phyloP scores from a whole-genome alignment of 2,888 invertebrate species.

The Platerodrilus igneus region DNA sequence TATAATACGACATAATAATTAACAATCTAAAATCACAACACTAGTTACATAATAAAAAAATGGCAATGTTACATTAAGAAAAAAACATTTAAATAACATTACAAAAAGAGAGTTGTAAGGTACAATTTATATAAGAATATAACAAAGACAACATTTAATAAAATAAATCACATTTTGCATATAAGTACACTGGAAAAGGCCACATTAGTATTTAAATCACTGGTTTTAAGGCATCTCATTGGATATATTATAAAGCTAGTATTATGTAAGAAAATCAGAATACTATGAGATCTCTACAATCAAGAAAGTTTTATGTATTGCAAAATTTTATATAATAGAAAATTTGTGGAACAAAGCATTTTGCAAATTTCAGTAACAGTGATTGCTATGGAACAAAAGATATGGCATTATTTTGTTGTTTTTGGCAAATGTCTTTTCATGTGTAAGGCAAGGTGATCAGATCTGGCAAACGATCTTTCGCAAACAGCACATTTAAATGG shows the following conservation, averaged over 20 bases:
- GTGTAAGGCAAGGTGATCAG: slow-evolving; percentile 92
- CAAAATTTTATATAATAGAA: no score
- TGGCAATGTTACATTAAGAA: slow-evolving; percentile 37
- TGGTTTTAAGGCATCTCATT: slow-evolving; percentile 12
- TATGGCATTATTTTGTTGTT: slow-evolving; percentile 57
- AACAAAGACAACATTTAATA: slow-evolving; percentile 10
- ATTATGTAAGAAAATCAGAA: no score
- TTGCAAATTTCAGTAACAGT: no score
- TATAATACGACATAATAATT: slow-evolving; percentile 29
- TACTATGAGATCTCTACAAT: no score
- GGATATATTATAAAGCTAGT: no score
- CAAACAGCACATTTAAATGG: slow-evolving; percentile 96
- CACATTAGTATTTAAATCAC: slow-evolving; percentile 15
- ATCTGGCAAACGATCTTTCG: slow-evolving; percentile 90
- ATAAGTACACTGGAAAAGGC: slow-evolving; percentile 26
- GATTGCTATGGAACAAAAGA: no score
- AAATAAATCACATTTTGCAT: slow-evolving; percentile 10
- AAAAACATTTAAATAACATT: slow-evolving; percentile 28
- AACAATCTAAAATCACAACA: slow-evolving; percentile 42
- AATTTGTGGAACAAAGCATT: no score
- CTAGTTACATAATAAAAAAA: slow-evolving; percentile 39
- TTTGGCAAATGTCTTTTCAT: slow-evolving; percentile 96
- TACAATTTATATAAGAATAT: slow-evolving; percentile 9
- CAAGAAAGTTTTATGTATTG: no score
- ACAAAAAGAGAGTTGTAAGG: slow-evolving; percentile 26